Base-by-base conservation (phyloP, 2,113 vertebrate species). In the Dermatemys mawii region DNA sequence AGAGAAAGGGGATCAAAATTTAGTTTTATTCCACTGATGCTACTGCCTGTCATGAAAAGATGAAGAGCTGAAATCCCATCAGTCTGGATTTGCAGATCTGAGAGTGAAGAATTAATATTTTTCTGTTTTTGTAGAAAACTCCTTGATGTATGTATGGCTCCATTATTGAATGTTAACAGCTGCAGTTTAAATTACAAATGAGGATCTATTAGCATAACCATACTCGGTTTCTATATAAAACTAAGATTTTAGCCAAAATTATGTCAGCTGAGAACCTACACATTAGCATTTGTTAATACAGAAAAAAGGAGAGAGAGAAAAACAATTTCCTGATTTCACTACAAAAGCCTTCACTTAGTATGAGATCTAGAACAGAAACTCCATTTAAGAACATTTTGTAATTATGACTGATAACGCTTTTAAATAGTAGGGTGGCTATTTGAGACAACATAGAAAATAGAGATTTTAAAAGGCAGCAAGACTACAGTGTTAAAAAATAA, bases 51-150 rank as follows among this genome's bases (percentile, higher is more conserved):
- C 97, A 96, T 91, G 96, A 95, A 96, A 96, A 96, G 95, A 97
- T 96, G 97, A 97, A 97, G 95, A 73, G 86, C 91, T 94, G 91
- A 97, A 97, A 97, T 97, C 96, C 95, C 96, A 94, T 97, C 97
- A 97, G 93, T 96, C 96, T 97, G 97, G 96, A 97, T 97, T 97
- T 97, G 87, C 94, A 97, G 97, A 97, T 96, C 95, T 94, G 78
- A 97, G 96, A 93, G 90, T 82, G 95, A 96, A 95, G 97, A 97
- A 97, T 96, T 97, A 97, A 95, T 97, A 97, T 96, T 96, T 97
- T 97, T 95, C 94, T 97, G 97, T 96, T 97, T 96, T 97, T 97
- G 88, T 78, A 96, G 78, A 94, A 97, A 97, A 97, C 84, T 95
- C 95, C 97, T 96, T 97, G 96, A 97, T 96, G 92, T 96, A 93